Conservation (phyloP, 2,888 invertebrate genomes). For the Xanthia togata region DNA sequence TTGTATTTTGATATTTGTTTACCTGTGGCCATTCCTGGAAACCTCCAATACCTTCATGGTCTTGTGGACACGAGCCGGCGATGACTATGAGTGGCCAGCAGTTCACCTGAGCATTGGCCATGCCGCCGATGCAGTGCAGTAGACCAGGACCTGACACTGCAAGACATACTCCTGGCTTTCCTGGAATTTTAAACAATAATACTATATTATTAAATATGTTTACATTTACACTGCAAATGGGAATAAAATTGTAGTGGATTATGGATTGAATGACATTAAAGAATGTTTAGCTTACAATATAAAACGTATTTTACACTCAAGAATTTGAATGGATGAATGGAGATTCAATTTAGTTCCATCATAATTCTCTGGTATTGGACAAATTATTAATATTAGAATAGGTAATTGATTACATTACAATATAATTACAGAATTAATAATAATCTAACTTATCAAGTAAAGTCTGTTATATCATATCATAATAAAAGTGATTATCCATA, state of each 20-base stretch:
- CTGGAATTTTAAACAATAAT: conserved; percentile 74
- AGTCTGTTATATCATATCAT: conserved; percentile 38
- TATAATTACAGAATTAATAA: conserved; percentile 1
- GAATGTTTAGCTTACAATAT: background rate
- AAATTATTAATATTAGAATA: background rate
- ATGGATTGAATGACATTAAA: conserved; percentile 3
- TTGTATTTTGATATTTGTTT: conserved; percentile 4
- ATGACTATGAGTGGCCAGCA: conserved; percentile 98
- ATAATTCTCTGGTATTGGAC: background rate
- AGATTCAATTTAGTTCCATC: background rate
- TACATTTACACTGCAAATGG: background rate
- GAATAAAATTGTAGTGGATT: background rate
- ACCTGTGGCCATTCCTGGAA: conserved; percentile 98
- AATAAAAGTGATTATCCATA: conserved; percentile 34
- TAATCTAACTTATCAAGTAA: conserved; percentile 36
- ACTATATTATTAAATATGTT: background rate
- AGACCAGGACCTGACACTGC: conserved; percentile 99
- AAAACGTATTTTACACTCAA: background rate
- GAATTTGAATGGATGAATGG: background rate
- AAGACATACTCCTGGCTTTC: conserved; percentile 96
- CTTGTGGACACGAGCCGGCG: conserved; percentile 97
- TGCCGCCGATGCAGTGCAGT: conserved; percentile 97
- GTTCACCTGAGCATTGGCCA: conserved; percentile 99
- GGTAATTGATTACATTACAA: conserved; percentile 14
- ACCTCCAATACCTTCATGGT: conserved; percentile 98